Base-by-base conservation (phyloP, 2,113 vertebrate genomes). In the Scopus umbretta region DNA sequence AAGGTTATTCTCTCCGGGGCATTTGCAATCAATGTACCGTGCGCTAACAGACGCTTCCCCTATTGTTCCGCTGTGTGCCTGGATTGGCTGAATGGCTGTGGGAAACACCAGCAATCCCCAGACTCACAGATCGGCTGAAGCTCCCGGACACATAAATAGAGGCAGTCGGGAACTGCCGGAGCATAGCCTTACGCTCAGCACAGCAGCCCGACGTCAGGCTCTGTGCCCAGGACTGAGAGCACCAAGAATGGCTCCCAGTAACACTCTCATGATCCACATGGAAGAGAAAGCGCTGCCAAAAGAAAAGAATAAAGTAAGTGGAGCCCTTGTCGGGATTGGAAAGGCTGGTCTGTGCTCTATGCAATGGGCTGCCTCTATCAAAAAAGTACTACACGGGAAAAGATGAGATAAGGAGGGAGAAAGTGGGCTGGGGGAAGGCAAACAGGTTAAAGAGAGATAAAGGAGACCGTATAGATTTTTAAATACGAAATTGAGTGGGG, bases 51-150 rank as follows among this genome's bases (percentile, higher is more conserved):
- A 92, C 75, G 96, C 91, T 92, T 92, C 86, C 94, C 45, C 95
- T 63, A 94, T 97, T 97, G 95, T 97, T 68, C 72, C 12, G 3
- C 93, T 53, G 72, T 3, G 5, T 23, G 88, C 89, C 91, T 32
- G 95, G 97, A 98, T 98, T 98, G 97, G 97, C 88, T 61, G 84
- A 12, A 6, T 0, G 72, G 96, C 93, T 97, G 97, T 98, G 98
- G 98, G 98, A 98, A 98, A 97, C 90, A 80, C 67, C n/a, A 71
- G 93, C 70, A 3, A 70, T 56, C 78, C 83, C 59, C 14, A 86
- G 73, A 88, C 97, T 94, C 98, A 97, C 92, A 13, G 72, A 65
- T 62, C 75, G 56, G 83, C 88, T 43, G 47, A 20, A 47, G 78
- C 71, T 59, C 59, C 73, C 82, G 2, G 32, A 4, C 13, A 58